A percentile compares a stretch with the other conserved stretches of the same genome.
Evolutionary conservation across 2,888 invertebrate genomes (phyloP).

Genomic region (Julus scanicus): DNA sequence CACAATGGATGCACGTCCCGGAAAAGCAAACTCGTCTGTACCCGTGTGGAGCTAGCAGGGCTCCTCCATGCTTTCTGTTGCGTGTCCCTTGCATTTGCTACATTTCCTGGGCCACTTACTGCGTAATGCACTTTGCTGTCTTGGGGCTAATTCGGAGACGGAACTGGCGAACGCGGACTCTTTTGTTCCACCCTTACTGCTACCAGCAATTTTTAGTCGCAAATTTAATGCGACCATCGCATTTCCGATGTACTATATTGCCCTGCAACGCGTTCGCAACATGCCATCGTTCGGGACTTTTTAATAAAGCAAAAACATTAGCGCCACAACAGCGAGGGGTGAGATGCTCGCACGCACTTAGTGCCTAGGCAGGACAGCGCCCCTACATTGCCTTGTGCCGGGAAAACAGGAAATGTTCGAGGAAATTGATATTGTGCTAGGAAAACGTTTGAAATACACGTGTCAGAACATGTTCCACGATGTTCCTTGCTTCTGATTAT

Average conservation of each 20-base stretch:
- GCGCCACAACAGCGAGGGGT: constrained; percentile 34
- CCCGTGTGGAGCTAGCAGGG: neutral
- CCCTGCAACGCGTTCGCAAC: neutral
- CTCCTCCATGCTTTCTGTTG: constrained; percentile 17
- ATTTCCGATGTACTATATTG: constrained; percentile 17
- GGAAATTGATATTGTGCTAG: neutral
- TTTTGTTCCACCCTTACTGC: constrained; percentile 26
- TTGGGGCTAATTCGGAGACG: constrained; percentile 37
- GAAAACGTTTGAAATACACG: neutral
- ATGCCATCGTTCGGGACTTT: neutral
- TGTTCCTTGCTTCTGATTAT: neutral
- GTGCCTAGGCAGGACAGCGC: neutral
- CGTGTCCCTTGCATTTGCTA: constrained; percentile 18
- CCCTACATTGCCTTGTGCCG: neutral
- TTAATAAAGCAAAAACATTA: constrained; percentile 36
- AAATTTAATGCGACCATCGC: constrained; percentile 17
- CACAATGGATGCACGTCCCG: constrained; percentile 2
- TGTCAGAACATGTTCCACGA: neutral
- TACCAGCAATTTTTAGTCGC: constrained; percentile 17
- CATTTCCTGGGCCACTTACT: constrained; percentile 53
- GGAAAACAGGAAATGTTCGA: constrained; percentile 3
- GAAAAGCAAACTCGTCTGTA: neutral
- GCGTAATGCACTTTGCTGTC: constrained; percentile 52
- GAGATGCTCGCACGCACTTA: constrained; percentile 27
- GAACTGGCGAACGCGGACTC: constrained; percentile 13